Evolutionary conservation across 1,140 invertebrate species (phyloP).

Genomic region (Spodoptera frugiperda): DNA sequence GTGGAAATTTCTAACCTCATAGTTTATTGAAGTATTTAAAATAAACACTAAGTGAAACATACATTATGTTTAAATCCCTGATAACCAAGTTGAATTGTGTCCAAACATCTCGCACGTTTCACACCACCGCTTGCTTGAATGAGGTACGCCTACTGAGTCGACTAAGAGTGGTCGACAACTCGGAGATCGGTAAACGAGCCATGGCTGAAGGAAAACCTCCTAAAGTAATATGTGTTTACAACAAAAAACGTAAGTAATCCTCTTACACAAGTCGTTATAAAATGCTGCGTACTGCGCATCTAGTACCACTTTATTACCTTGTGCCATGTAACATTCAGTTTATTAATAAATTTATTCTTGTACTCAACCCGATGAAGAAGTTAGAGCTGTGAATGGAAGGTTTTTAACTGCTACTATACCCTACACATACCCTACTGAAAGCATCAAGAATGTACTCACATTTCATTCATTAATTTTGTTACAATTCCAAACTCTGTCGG

Average conservation of each 20-base stretch:
- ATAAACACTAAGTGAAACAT: slow-evolving; percentile 17
- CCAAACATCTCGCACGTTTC: slow-evolving; percentile 77
- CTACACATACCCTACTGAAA: too few species aligned
- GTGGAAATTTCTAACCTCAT: slow-evolving; percentile 52
- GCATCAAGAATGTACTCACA: too few species aligned
- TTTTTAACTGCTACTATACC: too few species aligned
- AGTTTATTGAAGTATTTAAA: not conserved
- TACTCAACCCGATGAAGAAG: too few species aligned
- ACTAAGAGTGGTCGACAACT: slow-evolving; percentile 98
- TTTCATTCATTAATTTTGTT: too few species aligned
- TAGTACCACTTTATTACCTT: too few species aligned
- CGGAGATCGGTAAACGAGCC: slow-evolving; percentile 96
- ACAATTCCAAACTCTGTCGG: too few species aligned
- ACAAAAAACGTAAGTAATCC: slow-evolving; percentile 87
- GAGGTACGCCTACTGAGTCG: slow-evolving; percentile 91
- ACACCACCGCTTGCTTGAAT: slow-evolving; percentile 86
- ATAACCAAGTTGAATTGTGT: slow-evolving; percentile 61
- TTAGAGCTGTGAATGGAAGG: too few species aligned
- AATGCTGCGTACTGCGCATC: too few species aligned
- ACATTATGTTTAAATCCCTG: slow-evolving; percentile 72
- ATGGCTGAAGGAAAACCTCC: slow-evolving; percentile 97
- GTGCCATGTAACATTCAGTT: too few species aligned
- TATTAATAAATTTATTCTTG: too few species aligned
- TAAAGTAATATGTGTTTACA: slow-evolving; percentile 95
- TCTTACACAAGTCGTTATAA: not conserved